A percentile compares a stretch with the other conserved stretches of the same genome.
These are phyloP conservation scores for Drosophila colorata DNA, from an alignment of 2,888 invertebrate genomes.

Conservation along the genomic window DNA sequence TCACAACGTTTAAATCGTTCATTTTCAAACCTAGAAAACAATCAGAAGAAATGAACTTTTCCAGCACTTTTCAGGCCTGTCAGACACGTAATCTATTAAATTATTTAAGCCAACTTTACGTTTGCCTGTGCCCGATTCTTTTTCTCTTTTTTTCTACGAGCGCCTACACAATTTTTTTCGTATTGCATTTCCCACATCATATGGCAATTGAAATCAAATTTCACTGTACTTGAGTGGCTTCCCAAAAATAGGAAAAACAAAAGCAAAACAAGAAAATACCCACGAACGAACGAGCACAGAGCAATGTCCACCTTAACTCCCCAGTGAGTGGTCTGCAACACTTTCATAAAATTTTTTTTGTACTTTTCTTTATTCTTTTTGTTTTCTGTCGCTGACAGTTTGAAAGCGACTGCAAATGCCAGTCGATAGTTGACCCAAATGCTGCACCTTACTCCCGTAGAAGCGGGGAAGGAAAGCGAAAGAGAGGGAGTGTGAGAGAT, in stretches of 20 bases:
- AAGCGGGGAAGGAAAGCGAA: background rate
- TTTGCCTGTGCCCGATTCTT: background rate
- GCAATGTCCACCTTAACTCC: conserved; percentile 47
- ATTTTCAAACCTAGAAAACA: background rate
- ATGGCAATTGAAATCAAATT: conserved; percentile 76
- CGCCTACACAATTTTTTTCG: conserved; percentile 10
- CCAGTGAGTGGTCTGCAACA: conserved; percentile 54
- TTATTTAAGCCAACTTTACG: conserved; percentile 45
- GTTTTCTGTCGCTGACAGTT: conserved; percentile 57
- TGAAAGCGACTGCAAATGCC: conserved; percentile 59
- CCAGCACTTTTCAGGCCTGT: conserved; percentile 3
- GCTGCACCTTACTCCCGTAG: conserved; percentile 7
- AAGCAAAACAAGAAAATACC: background rate
- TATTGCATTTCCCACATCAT: conserved; percentile 46
- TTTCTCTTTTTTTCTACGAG: background rate
- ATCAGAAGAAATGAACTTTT: background rate
- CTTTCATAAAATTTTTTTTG: conserved; percentile 36
- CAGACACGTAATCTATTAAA: conserved; percentile 40
- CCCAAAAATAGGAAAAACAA: conserved; percentile 17
- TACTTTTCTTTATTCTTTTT: background rate
- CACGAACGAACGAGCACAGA: conserved; percentile 11
- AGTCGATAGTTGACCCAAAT: conserved; percentile 79
- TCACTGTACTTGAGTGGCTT: conserved; percentile 63
- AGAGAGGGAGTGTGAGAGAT: background rate
- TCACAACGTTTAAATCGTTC: background rate